Percentiles rank a stretch among this genome's conserved stretches.
phyloP scores from a whole-genome alignment of 2,797 vertebrate genomes.

The Orestias chungarensis region DNA sequence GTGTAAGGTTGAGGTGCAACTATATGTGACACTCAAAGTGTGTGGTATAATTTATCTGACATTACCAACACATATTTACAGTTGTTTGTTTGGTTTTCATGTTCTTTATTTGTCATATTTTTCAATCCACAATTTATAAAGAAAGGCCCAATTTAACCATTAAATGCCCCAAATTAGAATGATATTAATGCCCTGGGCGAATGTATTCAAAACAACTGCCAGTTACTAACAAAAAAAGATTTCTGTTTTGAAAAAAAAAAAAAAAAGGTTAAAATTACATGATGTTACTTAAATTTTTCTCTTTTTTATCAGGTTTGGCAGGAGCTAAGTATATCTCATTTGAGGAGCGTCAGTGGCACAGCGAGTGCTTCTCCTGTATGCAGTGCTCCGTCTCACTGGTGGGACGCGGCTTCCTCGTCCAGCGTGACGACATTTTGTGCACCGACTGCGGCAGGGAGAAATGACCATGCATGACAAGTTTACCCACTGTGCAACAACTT shows the following conservation, averaged over 20 bases:
- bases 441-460: slow-evolving; percentile 85
- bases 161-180: background rate
- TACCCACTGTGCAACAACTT: slow-evolving; percentile 5
- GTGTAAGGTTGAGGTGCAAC: background rate
- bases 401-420: slow-evolving; percentile 89
- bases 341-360: slow-evolving; percentile 95
- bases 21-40: background rate
- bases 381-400: slow-evolving; percentile 88
- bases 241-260: background rate
- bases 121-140: background rate
- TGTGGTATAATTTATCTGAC: too few species aligned
- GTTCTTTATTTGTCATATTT: background rate
- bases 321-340: slow-evolving; percentile 93
- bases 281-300: background rate
- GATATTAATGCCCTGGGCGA: background rate
- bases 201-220: background rate
- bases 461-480: slow-evolving; percentile 56
- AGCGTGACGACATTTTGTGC: slow-evolving; percentile 87
- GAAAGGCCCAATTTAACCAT: background rate
- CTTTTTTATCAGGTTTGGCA: slow-evolving; percentile 82
- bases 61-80: too few species aligned
- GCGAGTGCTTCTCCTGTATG: slow-evolving; percentile 90
- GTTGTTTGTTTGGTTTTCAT: background rate
- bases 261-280: background rate
- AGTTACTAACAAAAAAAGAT: background rate